Base-by-base conservation (phyloP, 2,113 vertebrate genomes). In the Anguilla japonica region DNA sequence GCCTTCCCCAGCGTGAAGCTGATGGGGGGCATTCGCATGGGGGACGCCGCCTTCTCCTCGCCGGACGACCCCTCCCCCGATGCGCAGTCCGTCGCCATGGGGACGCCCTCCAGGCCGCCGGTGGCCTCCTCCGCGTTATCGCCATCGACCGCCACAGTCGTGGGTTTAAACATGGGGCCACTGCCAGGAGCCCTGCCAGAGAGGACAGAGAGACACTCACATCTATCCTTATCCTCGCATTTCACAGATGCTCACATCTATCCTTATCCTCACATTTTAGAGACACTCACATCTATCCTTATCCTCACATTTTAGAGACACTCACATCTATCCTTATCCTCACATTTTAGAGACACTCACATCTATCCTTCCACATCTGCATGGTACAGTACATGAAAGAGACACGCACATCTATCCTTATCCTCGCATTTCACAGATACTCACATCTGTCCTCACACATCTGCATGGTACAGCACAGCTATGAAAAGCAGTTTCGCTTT, bases 121-220 rank as follows among this genome's bases (percentile, higher is more conserved):
- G 6, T 97, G 0, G 96, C 90, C 0, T 98, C 97, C 83, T 97
- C 96, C 14, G 89, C 22, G 53, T 16, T 97, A 91, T 99, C 97
- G 88, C 97, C 98, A 3, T 99, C 98, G 85, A 99, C 94, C 71
- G 96, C 97, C 89, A 99, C 97, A 0, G 97, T 99, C 85, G 97
- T 98, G 34, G 98, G 95, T 95, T 97, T 97, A 94, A 99, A 99
- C 98, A 99, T 99, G 41, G 98, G 98, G 0, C 98, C 98, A 43
- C 98, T 99, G 86, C 98, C 98, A 86, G 97, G 97, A 83, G 98
- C 97, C 2, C 98, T 99, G 91, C 1, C 91, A 84, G 83, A 87
- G 57, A 94, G 26, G 87, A 90, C 81, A 91, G 60, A 91, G 57
- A 46, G 18, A 67, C 20, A 67, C 60, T 67, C 60, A 22, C 0